Evolutionary conservation across 2,797 vertebrate species (phyloP).

Genomic region (Forpus xanthops): DNA sequence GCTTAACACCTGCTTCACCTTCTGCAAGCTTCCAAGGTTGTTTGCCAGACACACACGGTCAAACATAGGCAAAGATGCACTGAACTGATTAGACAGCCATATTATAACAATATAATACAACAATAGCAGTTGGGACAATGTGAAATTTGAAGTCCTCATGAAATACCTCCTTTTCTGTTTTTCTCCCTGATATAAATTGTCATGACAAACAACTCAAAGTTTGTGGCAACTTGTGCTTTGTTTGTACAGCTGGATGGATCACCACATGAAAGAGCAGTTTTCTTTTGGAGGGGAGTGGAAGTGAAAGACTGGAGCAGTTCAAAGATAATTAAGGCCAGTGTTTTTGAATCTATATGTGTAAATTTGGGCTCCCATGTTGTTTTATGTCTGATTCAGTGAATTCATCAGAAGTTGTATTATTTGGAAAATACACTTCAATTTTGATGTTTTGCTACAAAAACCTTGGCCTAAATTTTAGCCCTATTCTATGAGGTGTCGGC

Average conservation of each 20-base stretch:
- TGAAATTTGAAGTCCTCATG: not conserved
- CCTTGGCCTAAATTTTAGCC: not conserved
- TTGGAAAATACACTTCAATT: not conserved
- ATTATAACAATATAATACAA: not conserved
- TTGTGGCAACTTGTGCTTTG: not conserved
- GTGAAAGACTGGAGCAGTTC: not conserved
- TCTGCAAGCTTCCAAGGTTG: not conserved
- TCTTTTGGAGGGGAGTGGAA: not conserved
- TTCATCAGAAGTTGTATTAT: not conserved
- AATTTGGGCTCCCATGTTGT: not conserved
- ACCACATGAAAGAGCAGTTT: not conserved
- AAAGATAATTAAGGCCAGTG: not conserved
- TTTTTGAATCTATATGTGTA: not conserved
- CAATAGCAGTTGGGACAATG: not conserved
- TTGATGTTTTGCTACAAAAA: not conserved
- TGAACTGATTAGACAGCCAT: not conserved
- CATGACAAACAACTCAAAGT: not conserved
- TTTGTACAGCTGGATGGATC: not conserved
- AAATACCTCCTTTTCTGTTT: not conserved
- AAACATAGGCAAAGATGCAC: not conserved
- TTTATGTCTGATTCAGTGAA: not conserved
- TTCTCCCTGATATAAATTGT: not conserved
- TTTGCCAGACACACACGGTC: not conserved
- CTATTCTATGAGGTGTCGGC: not conserved
- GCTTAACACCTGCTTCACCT: constrained; percentile 10